Conservation (phyloP, 2,888 invertebrate species). For the Melangyna quadrimaculata region DNA sequence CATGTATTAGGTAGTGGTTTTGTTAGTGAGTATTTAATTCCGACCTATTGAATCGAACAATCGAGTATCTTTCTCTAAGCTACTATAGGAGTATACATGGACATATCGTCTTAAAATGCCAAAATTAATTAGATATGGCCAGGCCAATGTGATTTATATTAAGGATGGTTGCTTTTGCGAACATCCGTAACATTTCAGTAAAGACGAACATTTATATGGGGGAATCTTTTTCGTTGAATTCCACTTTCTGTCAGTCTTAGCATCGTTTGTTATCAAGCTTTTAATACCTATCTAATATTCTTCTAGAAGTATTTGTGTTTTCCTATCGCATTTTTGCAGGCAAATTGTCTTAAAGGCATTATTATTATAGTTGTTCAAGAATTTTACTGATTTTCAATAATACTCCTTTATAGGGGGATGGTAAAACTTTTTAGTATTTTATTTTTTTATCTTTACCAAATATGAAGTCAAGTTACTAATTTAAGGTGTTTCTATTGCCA, state of each 20-base stretch:
- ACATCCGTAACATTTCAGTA: neutral
- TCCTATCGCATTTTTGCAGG: neutral
- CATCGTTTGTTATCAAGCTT: constrained; percentile 20
- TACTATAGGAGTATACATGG: neutral
- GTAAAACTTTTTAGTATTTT: neutral
- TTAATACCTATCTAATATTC: constrained; percentile 3
- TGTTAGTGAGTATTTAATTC: constrained; percentile 25
- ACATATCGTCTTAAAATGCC: constrained; percentile 15
- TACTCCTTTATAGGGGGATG: neutral
- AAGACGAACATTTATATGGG: neutral
- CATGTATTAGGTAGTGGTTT: neutral
- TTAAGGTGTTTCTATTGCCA: too few relatives aligned
- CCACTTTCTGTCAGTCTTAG: neutral
- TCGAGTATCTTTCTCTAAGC: constrained; percentile 6
- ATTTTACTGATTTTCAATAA: neutral
- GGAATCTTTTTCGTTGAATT: neutral
- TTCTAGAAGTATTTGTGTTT: neutral
- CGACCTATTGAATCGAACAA: constrained; percentile 20
- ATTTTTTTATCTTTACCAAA: neutral
- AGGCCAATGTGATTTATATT: constrained; percentile 56
- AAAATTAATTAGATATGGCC: constrained; percentile 52
- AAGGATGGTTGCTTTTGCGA: constrained; percentile 5
- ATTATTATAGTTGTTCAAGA: neutral
- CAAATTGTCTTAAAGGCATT: neutral
- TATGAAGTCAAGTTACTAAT: too few relatives aligned